Percentiles rank a stretch among this genome's conserved stretches.
These are phyloP conservation scores for Solenopsis fugax DNA, from an alignment of 1,140 invertebrate genomes.

Conservation along the genomic window DNA sequence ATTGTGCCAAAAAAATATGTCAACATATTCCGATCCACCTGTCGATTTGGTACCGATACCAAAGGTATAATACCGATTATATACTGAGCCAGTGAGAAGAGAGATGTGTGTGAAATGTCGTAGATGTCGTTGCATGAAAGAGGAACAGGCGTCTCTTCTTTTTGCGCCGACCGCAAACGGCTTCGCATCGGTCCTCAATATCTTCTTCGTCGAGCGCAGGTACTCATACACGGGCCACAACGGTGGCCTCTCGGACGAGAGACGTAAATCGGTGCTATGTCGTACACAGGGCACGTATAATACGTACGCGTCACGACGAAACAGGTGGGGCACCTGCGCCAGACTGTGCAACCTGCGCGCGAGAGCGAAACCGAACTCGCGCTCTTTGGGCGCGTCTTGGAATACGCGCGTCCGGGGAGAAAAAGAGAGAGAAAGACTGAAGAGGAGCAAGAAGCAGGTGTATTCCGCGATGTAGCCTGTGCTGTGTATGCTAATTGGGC, in stretches of 20 bases:
- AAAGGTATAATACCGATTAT: slow-evolving; percentile 33
- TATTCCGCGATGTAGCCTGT: slow-evolving; percentile 83
- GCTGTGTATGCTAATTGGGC: slow-evolving; percentile 85
- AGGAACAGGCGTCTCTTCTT: slow-evolving; percentile 24
- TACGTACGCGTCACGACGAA: slow-evolving; percentile 69
- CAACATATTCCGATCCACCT: slow-evolving; percentile 20
- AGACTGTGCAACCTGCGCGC: slow-evolving; percentile 61
- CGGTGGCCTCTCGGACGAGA: slow-evolving; percentile 60
- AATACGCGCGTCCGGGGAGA: slow-evolving; percentile 14
- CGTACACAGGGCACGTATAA: slow-evolving; percentile 53
- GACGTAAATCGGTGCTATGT: slow-evolving; percentile 72
- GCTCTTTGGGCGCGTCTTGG: background rate
- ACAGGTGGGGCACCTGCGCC: slow-evolving; percentile 77
- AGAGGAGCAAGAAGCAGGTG: slow-evolving; percentile 81
- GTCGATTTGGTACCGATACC: background rate
- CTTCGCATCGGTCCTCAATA: slow-evolving; percentile 40
- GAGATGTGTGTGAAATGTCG: background rate
- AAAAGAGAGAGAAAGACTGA: slow-evolving; percentile 17
- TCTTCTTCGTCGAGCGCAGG: background rate
- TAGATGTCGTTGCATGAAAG: slow-evolving; percentile 3
- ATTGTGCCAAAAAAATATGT: background rate
- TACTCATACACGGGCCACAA: slow-evolving; percentile 44
- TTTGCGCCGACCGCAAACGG: slow-evolving; percentile 35
- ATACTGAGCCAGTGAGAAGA: slow-evolving; percentile 5
- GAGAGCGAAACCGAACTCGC: slow-evolving; percentile 61